phyloP scores from a whole-genome alignment of 2,888 invertebrate species.

The Scaptodrosophila latifasciaeformis region DNA sequence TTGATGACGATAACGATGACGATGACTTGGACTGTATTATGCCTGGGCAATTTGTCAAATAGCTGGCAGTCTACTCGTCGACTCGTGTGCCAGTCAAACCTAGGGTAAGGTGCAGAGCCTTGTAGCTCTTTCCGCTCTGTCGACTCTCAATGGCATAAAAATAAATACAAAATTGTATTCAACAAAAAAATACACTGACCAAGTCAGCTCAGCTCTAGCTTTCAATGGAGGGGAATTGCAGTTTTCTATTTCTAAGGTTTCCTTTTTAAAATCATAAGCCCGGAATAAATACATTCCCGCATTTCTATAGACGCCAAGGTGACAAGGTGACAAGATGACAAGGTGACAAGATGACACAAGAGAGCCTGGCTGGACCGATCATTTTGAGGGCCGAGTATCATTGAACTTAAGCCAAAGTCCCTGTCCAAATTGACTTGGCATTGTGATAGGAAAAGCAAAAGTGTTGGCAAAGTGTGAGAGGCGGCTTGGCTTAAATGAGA shows the following conservation, averaged over 20 bases:
- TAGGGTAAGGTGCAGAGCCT: neutral
- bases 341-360: too few species aligned
- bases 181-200: too few species aligned
- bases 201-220: too few species aligned
- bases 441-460: too few species aligned
- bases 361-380: too few species aligned
- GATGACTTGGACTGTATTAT: neutral
- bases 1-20: neutral
- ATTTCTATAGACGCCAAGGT: too few species aligned
- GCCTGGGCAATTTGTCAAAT: constrained; percentile 59
- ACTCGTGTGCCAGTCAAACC: constrained; percentile 1
- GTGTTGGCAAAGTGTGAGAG: too few species aligned
- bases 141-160: constrained; percentile 47
- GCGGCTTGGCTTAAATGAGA: too few species aligned
- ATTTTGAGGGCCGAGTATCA: too few species aligned
- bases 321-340: too few species aligned
- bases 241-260: neutral
- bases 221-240: neutral
- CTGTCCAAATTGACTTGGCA: too few species aligned
- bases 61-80: constrained; percentile 58
- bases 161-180: constrained; percentile 10
- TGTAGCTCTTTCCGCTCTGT: constrained; percentile 52
- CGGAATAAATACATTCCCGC: constrained; percentile 63
- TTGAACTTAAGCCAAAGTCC: too few species aligned
- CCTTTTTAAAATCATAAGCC: constrained; percentile 54